Evolutionary conservation across 1,140 invertebrate genomes (phyloP).

Genomic region (Papilio dardanus): DNA sequence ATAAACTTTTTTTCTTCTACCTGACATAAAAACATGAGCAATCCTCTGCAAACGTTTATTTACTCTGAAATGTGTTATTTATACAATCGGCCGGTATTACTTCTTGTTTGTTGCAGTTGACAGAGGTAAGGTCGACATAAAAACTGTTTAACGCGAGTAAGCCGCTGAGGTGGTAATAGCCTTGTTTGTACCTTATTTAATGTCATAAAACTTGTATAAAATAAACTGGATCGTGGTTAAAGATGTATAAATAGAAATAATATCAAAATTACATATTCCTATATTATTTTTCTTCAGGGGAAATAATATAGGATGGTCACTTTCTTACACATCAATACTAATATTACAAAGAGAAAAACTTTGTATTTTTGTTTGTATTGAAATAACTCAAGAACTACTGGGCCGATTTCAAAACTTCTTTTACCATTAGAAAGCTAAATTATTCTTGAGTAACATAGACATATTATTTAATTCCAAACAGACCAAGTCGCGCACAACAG

Average conservation of each 20-base stretch:
- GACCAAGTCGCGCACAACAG: no score
- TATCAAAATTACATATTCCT: no score
- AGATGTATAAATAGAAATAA: neutral
- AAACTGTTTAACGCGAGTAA: conserved; percentile 51
- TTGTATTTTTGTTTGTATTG: no score
- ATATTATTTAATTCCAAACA: no score
- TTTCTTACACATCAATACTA: no score
- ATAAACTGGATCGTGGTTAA: neutral
- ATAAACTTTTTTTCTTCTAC: neutral
- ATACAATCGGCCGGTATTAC: conserved; percentile 40
- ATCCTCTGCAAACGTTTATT: neutral
- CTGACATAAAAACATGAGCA: neutral
- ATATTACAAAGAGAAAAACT: no score
- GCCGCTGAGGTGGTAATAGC: conserved; percentile 51
- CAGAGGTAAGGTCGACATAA: conserved; percentile 39
- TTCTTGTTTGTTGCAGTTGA: conserved; percentile 37
- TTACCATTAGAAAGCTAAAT: no score
- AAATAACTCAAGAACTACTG: no score
- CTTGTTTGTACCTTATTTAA: conserved; percentile 56
- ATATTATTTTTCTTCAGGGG: no score
- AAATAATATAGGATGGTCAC: no score
- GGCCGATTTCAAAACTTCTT: no score
- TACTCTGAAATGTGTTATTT: conserved; percentile 40
- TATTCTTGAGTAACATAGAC: no score
- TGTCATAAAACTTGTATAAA: conserved; percentile 49